A percentile compares a stretch with the other conserved stretches of the same genome.
Evolutionary conservation across 2,888 invertebrate genomes (phyloP).

Genomic region (Rhagophthalmus giganteus): DNA sequence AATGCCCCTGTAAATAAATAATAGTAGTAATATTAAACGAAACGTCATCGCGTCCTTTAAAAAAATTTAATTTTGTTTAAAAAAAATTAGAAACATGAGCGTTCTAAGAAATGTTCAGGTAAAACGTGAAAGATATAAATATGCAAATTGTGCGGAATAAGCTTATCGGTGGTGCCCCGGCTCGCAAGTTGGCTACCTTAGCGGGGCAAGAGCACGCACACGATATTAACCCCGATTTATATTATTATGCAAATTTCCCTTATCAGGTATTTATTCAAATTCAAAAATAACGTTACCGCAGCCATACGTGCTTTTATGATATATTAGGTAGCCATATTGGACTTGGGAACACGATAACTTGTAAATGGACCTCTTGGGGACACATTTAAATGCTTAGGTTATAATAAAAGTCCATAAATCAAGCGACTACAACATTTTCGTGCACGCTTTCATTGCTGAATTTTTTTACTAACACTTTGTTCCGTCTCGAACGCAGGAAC

Average conservation of each 20-base stretch:
- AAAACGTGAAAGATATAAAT: not conserved
- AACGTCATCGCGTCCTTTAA: too few species aligned
- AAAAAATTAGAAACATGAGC: not conserved
- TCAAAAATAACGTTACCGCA: constrained; percentile 55
- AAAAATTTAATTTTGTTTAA: too few species aligned
- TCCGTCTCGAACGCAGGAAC: not conserved
- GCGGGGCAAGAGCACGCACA: constrained; percentile 50
- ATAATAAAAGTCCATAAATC: constrained; percentile 40
- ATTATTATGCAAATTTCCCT: constrained; percentile 56
- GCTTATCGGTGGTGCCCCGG: constrained; percentile 52
- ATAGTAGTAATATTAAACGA: too few species aligned
- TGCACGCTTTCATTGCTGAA: constrained; percentile 21
- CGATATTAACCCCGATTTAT: constrained; percentile 58
- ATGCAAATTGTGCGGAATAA: constrained; percentile 48
- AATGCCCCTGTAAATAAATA: too few species aligned
- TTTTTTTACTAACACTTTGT: constrained; percentile 10
- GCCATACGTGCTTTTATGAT: constrained; percentile 52
- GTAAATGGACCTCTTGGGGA: constrained; percentile 27
- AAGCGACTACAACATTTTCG: constrained; percentile 27
- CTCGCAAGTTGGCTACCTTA: constrained; percentile 50
- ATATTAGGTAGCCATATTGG: constrained; percentile 55
- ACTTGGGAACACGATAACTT: constrained; percentile 49
- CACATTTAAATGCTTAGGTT: constrained; percentile 36
- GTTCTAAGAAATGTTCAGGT: not conserved
- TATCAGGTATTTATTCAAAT: constrained; percentile 55